Evolutionary conservation across 2,888 invertebrate genomes (phyloP).

Genomic region (Dexiosoma caninum): DNA sequence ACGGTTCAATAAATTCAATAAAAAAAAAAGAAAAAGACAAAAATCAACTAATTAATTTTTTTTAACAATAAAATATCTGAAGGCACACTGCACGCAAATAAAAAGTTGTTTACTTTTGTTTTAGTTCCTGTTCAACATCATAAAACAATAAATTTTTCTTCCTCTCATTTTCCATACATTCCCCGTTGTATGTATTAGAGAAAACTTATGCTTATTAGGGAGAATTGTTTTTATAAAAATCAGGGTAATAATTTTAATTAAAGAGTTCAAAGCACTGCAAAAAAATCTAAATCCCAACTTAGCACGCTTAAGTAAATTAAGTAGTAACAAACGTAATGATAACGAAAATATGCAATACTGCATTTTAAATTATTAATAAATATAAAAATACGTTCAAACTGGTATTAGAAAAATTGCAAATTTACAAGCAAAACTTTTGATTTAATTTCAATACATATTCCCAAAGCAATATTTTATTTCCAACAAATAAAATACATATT

Average conservation of each 20-base stretch:
- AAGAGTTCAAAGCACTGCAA: too few species aligned
- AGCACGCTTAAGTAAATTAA: too few species aligned
- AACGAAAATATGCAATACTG: too few species aligned
- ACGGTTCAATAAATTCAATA: constrained; percentile 18
- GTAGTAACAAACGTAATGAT: too few species aligned
- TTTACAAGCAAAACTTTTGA: too few species aligned
- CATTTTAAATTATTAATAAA: too few species aligned
- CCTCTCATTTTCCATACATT: not conserved
- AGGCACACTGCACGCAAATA: not conserved
- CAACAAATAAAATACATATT: too few species aligned
- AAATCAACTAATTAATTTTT: not conserved
- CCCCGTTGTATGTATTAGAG: not conserved
- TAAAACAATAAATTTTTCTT: not conserved
- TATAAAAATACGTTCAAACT: too few species aligned
- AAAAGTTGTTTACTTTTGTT: not conserved
- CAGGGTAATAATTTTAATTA: not conserved
- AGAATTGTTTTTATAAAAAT: not conserved
- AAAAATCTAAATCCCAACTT: too few species aligned
- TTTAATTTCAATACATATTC: too few species aligned
- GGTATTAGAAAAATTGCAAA: too few species aligned
- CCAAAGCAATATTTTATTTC: too few species aligned
- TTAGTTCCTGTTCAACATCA: not conserved
- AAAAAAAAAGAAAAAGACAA: not conserved
- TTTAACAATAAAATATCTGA: not conserved
- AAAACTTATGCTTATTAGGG: not conserved